Evolutionary conservation across 2,113 vertebrate genomes (phyloP), one percentile per base, ranked within the genome.

Genomic region (Rana temporaria): DNA sequence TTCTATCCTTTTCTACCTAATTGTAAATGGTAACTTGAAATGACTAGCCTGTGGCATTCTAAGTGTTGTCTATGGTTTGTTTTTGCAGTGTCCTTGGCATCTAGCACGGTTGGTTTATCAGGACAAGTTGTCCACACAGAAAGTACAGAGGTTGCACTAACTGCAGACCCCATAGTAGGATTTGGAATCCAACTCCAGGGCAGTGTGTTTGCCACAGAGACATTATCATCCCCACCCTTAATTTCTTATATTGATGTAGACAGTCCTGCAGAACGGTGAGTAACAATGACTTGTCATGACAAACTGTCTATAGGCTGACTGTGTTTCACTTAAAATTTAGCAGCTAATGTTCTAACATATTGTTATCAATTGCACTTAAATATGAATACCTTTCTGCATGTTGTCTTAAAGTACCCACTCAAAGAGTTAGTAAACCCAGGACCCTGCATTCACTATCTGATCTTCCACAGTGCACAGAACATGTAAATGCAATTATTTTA

Each of bases 111-210:
- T 79, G 98, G 98, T 24, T 91, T 99, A 78, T 96, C 97, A 1
- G 98, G 98, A 26, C 98, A 99, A 91, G 97, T 99, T 3, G 98
- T 99, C 55, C 98, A 99, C 91, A 99, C 97, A 0, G 98, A 99
- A 89, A 98, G 96, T 84, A 98, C 97, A 0, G 97, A 99, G 90
- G 96, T 99, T 2, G 90, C 88, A 79, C 90, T 99, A 90, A 92
- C 96, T 19, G 96, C 96, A 56, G 97, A 99, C 87, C 96, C 96
- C 56, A 85, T 99, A 78, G 93, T 96, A 71, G 98, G 98, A 65
- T 99, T 99, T 85, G 98, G 98, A 73, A 96, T 99, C 85, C 98
- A 99, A 86, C 95, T 99, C 86, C 98, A 99, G 88, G 98, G 98
- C 4, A 97, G 98, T 0, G 97, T 99, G 79, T 99, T 99, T 30